Evolutionary conservation across 1,140 invertebrate species (phyloP), one percentile per base, ranked within the genome.

Genomic region (Caenorhabditis brenneri): DNA sequence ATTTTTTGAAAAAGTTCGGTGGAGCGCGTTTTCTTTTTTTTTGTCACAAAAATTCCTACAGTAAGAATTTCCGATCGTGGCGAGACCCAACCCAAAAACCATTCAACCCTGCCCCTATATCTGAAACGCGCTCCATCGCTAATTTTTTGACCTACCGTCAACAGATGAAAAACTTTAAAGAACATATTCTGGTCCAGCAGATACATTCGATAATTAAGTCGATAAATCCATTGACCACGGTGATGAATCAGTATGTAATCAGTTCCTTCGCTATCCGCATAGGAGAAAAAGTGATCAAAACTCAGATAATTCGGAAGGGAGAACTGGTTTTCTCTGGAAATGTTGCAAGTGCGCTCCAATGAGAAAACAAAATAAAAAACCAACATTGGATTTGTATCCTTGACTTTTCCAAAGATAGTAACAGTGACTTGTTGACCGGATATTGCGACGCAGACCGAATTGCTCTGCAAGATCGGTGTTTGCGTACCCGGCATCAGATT

Each of bases 171-270:
- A 39, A 74, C 65, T 42, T 74, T 74, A 29, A 74, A 74, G 46
- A 74, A 74, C 65, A 74, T 74, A 22, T 74, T 74, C 16, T 74
- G 33, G 46, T 74, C 29, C 27, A 12, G 1, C 5, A 74, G 15
- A 74, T 74, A 74, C 65, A 42, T 24, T 46, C 24, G 36, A 42
- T 42, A 74, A 74, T 74, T 74, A 36, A 74, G 42, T 42, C 65
- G 65, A 74, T 74, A 74, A 24, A 74, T 74, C 65, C 65, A 74
- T 74, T 74, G 65, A 24, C 19, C 65, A 19, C 10, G 24, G 10
- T 74, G 65, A 74, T 74, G 65, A 46, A 74, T 39, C 36, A 74
- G 65, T 19, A 74, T 74, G 12, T 19, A 74, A 42, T 74, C 65
- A 15, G 5, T 46, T 46, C 65, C 65, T 12, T 74, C 9, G 2